These are phyloP conservation scores for Aporophyla nigra DNA, from an alignment of 2,888 invertebrate species.

Conservation along the genomic window DNA sequence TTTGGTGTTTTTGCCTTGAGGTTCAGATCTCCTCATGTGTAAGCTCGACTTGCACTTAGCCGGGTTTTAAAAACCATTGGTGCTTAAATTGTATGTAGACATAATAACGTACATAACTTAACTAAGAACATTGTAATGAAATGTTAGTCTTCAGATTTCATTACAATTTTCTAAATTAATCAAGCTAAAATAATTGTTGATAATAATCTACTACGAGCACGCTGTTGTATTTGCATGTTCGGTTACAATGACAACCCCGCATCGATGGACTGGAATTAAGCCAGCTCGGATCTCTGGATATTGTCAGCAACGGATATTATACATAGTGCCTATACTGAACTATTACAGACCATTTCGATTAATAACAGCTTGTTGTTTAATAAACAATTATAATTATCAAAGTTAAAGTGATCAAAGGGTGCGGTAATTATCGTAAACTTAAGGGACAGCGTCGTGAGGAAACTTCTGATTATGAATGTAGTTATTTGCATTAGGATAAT, in stretches of 20 bases:
- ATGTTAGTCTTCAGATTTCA: too few relatives aligned
- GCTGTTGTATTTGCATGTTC: conserved; percentile 4
- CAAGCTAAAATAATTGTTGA: not conserved
- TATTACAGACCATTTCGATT: not conserved
- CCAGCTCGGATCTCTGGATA: conserved; percentile 44
- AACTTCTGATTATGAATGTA: not conserved
- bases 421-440: not conserved
- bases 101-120: not conserved
- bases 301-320: conserved; percentile 30
- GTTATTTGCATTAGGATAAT: not conserved
- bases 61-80: too few relatives aligned
- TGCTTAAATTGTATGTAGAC: not conserved
- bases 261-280: conserved; percentile 46
- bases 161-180: not conserved
- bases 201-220: conserved; percentile 7
- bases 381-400: not conserved
- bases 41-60: too few relatives aligned
- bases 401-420: not conserved
- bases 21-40: too few relatives aligned
- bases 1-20: too few relatives aligned
- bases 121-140: too few relatives aligned
- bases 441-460: not conserved
- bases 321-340: not conserved
- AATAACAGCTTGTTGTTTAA: not conserved
- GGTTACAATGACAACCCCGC: conserved; percentile 31